phyloP scores from a whole-genome alignment of 1,140 invertebrate species.

The Ceratina japonica region DNA sequence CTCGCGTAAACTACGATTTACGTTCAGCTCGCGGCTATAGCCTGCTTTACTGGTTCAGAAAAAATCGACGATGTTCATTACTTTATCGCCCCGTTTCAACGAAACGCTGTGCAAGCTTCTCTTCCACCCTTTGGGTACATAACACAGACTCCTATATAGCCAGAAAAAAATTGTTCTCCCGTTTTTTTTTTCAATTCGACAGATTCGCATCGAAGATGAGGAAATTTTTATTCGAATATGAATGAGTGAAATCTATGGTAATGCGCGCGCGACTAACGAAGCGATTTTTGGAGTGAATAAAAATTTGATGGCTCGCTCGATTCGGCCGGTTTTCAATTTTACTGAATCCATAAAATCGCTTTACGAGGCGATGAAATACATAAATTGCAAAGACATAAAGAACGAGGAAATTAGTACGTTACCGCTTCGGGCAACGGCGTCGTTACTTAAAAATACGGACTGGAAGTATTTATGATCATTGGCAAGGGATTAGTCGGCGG shows the following conservation, averaged over 20 bases:
- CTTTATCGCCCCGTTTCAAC: no score
- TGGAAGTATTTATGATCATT: neutral
- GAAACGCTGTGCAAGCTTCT: neutral
- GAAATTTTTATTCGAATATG: slow-evolving; percentile 1
- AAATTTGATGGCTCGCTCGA: neutral
- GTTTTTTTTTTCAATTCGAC: neutral
- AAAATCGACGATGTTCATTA: neutral
- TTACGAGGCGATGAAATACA: neutral
- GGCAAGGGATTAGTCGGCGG: neutral
- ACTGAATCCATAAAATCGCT: neutral
- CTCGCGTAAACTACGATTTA: slow-evolving; percentile 8
- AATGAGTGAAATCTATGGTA: neutral
- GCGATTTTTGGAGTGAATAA: neutral
- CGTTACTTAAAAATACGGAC: neutral
- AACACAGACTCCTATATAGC: no score
- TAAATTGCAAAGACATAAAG: neutral
- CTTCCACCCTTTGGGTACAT: neutral
- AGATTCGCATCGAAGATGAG: neutral
- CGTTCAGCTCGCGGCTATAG: no score
- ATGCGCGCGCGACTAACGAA: slow-evolving; percentile 1
- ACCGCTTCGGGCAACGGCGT: neutral
- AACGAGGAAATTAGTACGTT: neutral
- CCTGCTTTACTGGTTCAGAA: slow-evolving; percentile 1
- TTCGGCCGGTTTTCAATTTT: neutral
- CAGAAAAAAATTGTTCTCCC: neutral